Percentiles rank a stretch among this genome's conserved stretches.
Evolutionary conservation across 1,140 invertebrate species (phyloP).

Genomic region (Halictus rubicundus): DNA sequence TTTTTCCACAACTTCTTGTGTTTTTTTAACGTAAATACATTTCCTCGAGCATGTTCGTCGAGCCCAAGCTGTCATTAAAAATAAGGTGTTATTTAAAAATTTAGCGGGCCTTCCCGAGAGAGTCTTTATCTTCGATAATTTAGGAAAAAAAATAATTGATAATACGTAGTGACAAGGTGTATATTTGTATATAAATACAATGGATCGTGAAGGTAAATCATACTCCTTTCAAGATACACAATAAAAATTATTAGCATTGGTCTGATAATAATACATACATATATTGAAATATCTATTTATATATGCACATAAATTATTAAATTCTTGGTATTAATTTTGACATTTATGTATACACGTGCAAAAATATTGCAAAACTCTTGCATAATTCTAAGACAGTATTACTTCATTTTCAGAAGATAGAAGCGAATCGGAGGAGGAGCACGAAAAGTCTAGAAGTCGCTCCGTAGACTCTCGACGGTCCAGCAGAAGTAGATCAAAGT

Average conservation of each 20-base stretch:
- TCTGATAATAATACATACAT: not conserved
- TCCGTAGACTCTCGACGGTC: conserved; percentile 51
- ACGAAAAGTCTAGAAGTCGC: conserved; percentile 46
- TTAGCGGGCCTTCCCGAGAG: conserved; percentile 23
- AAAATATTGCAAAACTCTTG: not conserved
- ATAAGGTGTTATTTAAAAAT: conserved; percentile 9
- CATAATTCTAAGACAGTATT: not conserved
- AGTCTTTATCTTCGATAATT: not conserved
- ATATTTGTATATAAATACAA: conserved; percentile 42
- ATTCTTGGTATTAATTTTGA: not conserved
- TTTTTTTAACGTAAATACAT: conserved; percentile 32
- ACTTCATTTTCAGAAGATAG: conserved; percentile 38
- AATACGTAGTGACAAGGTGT: conserved; percentile 9
- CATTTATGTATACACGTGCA: not conserved
- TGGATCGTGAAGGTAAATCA: conserved; percentile 54
- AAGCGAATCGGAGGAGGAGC: conserved; percentile 59
- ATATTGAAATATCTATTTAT: not conserved
- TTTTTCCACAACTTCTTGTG: conserved; percentile 2
- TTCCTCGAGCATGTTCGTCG: conserved; percentile 12
- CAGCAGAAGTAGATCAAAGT: conserved; percentile 50
- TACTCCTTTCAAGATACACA: not conserved
- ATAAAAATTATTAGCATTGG: not conserved
- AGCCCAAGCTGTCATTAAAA: conserved; percentile 12
- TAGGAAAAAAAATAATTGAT: not conserved
- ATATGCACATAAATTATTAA: not conserved